Conservation (phyloP, 1,140 invertebrate genomes). For the Dinoponera quadriceps region DNA sequence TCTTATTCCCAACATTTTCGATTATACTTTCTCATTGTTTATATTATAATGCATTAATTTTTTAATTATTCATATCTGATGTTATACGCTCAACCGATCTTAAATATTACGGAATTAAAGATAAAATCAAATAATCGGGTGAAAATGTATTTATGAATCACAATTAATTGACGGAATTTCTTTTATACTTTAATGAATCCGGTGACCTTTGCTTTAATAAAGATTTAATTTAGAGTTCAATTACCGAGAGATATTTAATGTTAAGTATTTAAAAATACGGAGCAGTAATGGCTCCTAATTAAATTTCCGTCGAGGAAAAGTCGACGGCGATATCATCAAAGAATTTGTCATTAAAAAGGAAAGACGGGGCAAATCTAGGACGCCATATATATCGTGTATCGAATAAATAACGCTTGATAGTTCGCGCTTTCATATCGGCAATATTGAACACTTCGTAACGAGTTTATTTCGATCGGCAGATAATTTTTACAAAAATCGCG, state of each 20-base stretch:
- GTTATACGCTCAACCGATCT: not conserved
- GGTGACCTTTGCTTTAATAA: not conserved
- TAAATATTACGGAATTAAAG: not conserved
- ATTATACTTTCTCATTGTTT: not conserved
- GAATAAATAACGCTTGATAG: conserved; percentile 34
- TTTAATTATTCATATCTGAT: not conserved
- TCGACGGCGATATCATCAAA: not conserved
- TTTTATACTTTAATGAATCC: not conserved
- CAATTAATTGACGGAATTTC: not conserved
- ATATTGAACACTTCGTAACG: conserved; percentile 15
- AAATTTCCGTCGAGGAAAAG: not conserved
- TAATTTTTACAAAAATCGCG: conserved; percentile 50
- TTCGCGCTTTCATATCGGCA: not conserved
- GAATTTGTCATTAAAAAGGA: conserved; percentile 28
- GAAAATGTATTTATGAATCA: not conserved
- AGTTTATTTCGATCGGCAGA: conserved; percentile 39
- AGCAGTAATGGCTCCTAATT: conserved; percentile 6
- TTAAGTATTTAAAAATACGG: not conserved
- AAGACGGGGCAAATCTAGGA: not conserved
- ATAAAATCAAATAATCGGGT: not conserved
- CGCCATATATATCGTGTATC: not conserved
- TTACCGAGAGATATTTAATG: conserved; percentile 1
- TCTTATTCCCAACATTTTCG: not conserved
- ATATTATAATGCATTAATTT: no score
- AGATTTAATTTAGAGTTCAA: not conserved